phyloP scores from a whole-genome alignment of 2,888 invertebrate genomes.

The Macroteleia sp. region DNA sequence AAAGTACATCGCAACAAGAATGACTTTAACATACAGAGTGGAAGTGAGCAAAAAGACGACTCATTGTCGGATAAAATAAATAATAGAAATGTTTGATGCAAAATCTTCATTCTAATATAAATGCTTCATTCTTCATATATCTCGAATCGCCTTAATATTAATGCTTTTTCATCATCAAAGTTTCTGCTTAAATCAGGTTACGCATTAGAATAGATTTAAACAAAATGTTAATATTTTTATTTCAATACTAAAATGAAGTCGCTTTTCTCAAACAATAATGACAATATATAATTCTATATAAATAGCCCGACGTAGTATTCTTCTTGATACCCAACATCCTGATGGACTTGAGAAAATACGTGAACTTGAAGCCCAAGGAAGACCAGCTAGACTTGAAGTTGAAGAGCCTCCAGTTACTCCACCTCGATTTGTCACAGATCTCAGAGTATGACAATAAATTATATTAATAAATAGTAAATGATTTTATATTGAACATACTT shows the following conservation, averaged over 20 bases:
- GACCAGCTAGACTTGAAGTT: constrained; percentile 90
- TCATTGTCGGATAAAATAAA: constrained; percentile 36
- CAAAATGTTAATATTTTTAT: constrained; percentile 1
- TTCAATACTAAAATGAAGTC: too few species aligned
- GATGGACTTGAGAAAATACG: constrained; percentile 95
- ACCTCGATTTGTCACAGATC: constrained; percentile 93
- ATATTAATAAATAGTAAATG: too few species aligned
- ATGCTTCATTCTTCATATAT: constrained; percentile 26
- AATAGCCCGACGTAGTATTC: constrained; percentile 91
- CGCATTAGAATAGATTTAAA: constrained; percentile 22
- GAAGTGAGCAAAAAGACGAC: constrained; percentile 42
- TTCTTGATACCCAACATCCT: constrained; percentile 95
- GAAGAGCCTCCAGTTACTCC: constrained; percentile 92
- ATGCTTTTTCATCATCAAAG: constrained; percentile 38
- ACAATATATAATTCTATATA: neutral
- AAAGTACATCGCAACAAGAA: constrained; percentile 49
- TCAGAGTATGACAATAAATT: too few species aligned
- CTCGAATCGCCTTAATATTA: constrained; percentile 24
- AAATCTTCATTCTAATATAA: constrained; percentile 15
- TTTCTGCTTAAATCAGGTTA: constrained; percentile 56
- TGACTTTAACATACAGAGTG: constrained; percentile 54
- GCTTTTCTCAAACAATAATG: neutral
- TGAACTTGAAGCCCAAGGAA: constrained; percentile 94
- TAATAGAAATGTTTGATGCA: constrained; percentile 11
- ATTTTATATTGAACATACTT: too few species aligned